Base-by-base conservation (phyloP, 2,797 vertebrate genomes). In the Dicrostonyx torquatus region DNA sequence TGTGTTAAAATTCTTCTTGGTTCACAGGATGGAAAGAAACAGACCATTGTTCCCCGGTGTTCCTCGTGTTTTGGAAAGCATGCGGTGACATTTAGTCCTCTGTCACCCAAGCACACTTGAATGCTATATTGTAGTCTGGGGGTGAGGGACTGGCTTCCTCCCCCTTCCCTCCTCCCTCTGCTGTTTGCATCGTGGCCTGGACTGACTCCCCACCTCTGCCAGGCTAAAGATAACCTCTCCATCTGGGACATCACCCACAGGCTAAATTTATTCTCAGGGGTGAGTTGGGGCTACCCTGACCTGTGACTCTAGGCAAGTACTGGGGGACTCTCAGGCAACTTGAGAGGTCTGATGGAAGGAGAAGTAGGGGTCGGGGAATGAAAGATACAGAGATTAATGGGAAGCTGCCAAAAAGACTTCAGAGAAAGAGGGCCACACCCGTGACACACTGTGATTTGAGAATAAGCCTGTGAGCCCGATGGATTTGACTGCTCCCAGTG, bases 151-250 rank as follows among this genome's bases (percentile, higher is more conserved):
- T 64, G 2, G 10, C 48, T 94, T 73, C 87, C 43, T 76, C 66
- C 48, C 89, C 79, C n/a, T 29, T 31, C 29, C 10, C 1, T 8
- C 62, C 75, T 40, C 64, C 68, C 68, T 68, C 87, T 34, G 55
- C 87, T 68, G 6, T 80, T 72, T 50, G 2, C 45, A 9, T 24
- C 50, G 6, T 53, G 80, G 87, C 95, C 93, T 37, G n/a, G 87
- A 66, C 89, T 93, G 95, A 93, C 96, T 87, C 70, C 66, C 83
- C 45, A 26, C 8, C 43, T 89, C 94, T 76, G 85, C 95, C 79
- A 93, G 91, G 93, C 96, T 97, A 96, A 97, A 97, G 94, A 97
- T 97, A 96, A 94, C 95, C 43, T 89, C 90, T 96, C 55, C 55
- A 15, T 86, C 76, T 92, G 95, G 90, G 82, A 43, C 45, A 40